Evolutionary conservation across 2,888 invertebrate species (phyloP).

Genomic region (Pachliopta kotzebuea): DNA sequence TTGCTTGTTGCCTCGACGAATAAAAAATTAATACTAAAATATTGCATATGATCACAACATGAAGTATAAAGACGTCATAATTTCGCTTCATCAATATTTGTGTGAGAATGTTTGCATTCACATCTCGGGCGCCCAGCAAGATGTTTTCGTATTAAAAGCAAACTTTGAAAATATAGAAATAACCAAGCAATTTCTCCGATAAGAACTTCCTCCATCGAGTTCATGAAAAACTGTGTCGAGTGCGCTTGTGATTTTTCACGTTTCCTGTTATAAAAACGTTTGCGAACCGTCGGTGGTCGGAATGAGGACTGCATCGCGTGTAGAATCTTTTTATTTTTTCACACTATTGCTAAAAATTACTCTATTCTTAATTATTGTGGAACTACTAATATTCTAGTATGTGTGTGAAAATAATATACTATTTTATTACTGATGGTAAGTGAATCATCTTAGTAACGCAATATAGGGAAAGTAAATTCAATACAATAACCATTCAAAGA

Average conservation of each 20-base stretch:
- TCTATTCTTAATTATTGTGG: not conserved
- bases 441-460: too few relatives aligned
- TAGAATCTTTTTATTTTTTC: not conserved
- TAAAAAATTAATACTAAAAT: too few relatives aligned
- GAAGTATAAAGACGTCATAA: not conserved
- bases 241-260: conserved; percentile 24
- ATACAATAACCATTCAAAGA: too few relatives aligned
- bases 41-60: too few relatives aligned
- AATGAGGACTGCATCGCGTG: not conserved
- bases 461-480: too few relatives aligned
- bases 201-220: conserved; percentile 24
- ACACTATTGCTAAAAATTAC: not conserved
- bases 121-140: not conserved
- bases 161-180: conserved; percentile 26
- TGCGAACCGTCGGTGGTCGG: not conserved
- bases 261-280: conserved; percentile 25
- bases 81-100: not conserved
- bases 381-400: too few relatives aligned
- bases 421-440: too few relatives aligned
- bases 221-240: conserved; percentile 24
- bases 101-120: not conserved
- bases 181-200: conserved; percentile 21
- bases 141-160: conserved; percentile 21
- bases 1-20: too few relatives aligned
- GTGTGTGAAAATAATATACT: too few relatives aligned